Evolutionary conservation across 2,888 invertebrate genomes (phyloP).

Genomic region (Lottia gigantea): DNA sequence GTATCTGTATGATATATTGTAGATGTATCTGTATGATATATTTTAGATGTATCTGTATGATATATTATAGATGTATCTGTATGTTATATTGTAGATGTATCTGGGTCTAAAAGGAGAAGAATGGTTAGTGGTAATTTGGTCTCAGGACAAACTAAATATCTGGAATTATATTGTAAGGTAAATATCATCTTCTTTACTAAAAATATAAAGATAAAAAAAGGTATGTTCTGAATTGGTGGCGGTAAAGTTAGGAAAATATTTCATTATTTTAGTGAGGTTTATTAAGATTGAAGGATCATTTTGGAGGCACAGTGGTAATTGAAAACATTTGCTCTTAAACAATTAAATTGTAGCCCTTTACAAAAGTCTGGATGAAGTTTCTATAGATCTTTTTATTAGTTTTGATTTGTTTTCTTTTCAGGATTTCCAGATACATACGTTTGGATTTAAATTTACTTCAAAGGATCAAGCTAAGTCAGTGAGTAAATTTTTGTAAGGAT

Average conservation of each 20-base stretch:
- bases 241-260: too few species aligned
- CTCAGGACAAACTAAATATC: conserved; percentile 80
- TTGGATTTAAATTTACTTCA: conserved; percentile 86
- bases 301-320: too few species aligned
- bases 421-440: conserved; percentile 89
- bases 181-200: conserved; percentile 27
- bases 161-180: conserved; percentile 86
- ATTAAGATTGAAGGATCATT: too few species aligned
- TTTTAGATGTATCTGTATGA: neutral
- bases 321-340: too few species aligned
- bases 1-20: neutral
- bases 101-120: conserved; percentile 75
- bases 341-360: too few species aligned
- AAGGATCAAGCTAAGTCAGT: conserved; percentile 84
- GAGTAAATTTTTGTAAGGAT: conserved; percentile 26
- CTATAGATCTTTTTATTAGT: neutral
- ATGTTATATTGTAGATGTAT: conserved; percentile 57
- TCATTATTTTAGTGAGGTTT: too few species aligned
- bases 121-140: conserved; percentile 76
- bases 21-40: neutral
- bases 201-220: too few species aligned
- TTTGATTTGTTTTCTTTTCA: conserved; percentile 62
- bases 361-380: too few species aligned
- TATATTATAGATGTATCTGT: too few species aligned
- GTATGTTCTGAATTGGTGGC: too few species aligned